phyloP scores from a whole-genome alignment of 1,140 invertebrate genomes.

The Euura lappo region DNA sequence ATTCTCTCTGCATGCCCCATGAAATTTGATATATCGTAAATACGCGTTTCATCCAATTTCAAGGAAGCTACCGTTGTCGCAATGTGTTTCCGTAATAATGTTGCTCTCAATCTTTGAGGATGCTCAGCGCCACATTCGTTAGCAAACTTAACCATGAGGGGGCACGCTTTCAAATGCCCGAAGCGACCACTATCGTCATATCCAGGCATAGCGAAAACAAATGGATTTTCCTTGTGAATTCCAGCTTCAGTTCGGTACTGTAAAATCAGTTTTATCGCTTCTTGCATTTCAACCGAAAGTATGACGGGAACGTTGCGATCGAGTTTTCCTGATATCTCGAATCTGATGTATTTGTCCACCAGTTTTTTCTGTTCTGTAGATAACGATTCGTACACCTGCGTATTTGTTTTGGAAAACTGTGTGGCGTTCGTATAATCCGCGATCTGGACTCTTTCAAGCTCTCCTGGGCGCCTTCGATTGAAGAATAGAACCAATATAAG shows the following conservation, averaged over 20 bases:
- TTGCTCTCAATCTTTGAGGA: slow-evolving; percentile 3
- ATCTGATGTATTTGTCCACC: slow-evolving; percentile 7
- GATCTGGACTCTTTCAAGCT: too few species aligned
- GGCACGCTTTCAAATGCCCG: slow-evolving; percentile 13
- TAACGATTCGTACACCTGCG: too few species aligned
- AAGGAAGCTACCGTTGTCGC: slow-evolving; percentile 17
- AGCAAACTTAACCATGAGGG: slow-evolving; percentile 5
- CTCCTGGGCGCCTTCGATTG: too few species aligned
- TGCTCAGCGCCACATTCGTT: neutral
- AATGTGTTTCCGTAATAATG: slow-evolving; percentile 9
- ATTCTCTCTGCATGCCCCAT: slow-evolving; percentile 24
- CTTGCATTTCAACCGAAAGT: too few species aligned
- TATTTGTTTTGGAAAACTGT: too few species aligned
- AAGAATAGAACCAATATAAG: too few species aligned
- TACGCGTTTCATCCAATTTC: slow-evolving; percentile 19
- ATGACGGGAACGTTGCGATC: too few species aligned
- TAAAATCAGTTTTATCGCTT: slow-evolving; percentile 1
- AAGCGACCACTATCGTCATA: neutral
- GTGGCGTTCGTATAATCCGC: too few species aligned
- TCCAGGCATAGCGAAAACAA: slow-evolving; percentile 17
- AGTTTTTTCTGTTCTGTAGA: too few species aligned
- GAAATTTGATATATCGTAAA: slow-evolving; percentile 14
- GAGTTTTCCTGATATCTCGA: neutral
- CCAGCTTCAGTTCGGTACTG: slow-evolving; percentile 14
- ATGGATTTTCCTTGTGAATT: slow-evolving; percentile 14